Evolutionary conservation across 2,888 invertebrate genomes (phyloP).

Genomic region (Lasioglossum leucozonium): DNA sequence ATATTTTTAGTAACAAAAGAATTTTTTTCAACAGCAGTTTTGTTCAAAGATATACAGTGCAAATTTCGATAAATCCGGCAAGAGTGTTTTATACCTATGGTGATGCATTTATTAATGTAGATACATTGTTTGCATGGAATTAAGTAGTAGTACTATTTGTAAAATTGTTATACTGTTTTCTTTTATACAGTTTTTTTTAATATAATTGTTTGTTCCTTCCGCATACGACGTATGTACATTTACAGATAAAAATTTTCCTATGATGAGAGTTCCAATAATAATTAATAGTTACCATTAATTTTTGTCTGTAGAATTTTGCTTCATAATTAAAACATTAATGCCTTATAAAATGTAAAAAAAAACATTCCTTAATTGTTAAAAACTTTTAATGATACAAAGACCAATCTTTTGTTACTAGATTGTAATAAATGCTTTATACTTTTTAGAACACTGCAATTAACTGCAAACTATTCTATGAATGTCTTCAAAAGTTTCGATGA

Average conservation of each 20-base stretch:
- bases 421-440: constrained; percentile 15
- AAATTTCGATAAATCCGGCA: constrained; percentile 9
- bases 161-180: constrained; percentile 13
- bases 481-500: constrained; percentile 7
- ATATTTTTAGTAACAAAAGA: constrained; percentile 21
- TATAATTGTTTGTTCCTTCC: constrained; percentile 19
- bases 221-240: not conserved
- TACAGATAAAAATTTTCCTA: constrained; percentile 15
- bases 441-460: constrained; percentile 43
- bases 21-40: not conserved
- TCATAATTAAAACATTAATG: constrained; percentile 1
- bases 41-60: not conserved
- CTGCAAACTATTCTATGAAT: constrained; percentile 17
- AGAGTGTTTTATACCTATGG: constrained; percentile 1
- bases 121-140: constrained; percentile 5
- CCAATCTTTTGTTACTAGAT: not conserved
- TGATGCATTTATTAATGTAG: constrained; percentile 19
- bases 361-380: constrained; percentile 35
- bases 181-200: constrained; percentile 20
- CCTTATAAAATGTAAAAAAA: not conserved
- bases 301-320: constrained; percentile 8
- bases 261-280: not conserved
- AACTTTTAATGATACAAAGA: constrained; percentile 12
- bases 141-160: not conserved
- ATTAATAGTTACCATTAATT: not conserved